phyloP scores from a whole-genome alignment of 64 coral and sea anemone genomes.

The Montipora sp. region DNA sequence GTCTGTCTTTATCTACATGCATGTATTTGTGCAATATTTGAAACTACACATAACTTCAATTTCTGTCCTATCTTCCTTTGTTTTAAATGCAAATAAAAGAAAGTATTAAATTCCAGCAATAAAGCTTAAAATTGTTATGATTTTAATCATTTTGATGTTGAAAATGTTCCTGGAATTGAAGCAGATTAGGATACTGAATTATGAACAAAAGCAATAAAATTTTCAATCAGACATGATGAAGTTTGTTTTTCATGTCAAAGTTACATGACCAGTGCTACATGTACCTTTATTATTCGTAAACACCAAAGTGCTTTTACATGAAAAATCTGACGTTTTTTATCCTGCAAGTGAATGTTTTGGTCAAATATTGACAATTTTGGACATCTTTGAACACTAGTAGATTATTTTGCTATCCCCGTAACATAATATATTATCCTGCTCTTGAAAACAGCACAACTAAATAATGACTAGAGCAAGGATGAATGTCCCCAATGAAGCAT shows the following conservation, averaged over 20 bases:
- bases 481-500: neutral
- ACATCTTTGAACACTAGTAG: neutral
- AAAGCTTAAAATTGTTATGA: neutral
- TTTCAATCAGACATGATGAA: neutral
- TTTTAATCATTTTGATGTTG: neutral
- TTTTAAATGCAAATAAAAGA: neutral
- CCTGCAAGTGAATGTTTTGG: neutral
- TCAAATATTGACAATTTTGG: slow-evolving; percentile 30
- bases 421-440: neutral
- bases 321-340: neutral
- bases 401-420: slow-evolving; percentile 12
- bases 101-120: neutral
- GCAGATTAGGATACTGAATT: neutral
- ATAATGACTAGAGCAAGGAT: neutral
- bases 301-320: neutral
- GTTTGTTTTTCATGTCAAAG: slow-evolving; percentile 13
- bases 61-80: neutral
- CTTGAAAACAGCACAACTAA: neutral
- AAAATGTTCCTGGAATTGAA: neutral
- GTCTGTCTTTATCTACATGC: neutral
- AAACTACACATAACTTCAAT: neutral
- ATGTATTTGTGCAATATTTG: neutral
- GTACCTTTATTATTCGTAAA: slow-evolving; percentile 16
- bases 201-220: neutral
- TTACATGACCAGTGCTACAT: neutral